Base-by-base conservation (phyloP, 1,140 invertebrate genomes). In the Coelopa frigida region DNA sequence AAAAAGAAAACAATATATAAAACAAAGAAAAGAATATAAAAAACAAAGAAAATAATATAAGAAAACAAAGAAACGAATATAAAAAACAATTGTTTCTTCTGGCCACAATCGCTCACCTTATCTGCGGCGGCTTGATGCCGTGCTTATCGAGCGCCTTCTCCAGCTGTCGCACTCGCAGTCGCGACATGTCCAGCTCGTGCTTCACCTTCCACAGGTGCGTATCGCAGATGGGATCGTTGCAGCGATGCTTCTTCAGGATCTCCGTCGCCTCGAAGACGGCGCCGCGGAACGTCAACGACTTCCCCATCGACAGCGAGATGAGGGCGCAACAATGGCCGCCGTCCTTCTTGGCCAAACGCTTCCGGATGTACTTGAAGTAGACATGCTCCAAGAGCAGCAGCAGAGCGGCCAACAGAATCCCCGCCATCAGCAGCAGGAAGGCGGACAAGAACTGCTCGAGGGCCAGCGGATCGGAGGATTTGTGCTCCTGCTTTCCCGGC, bases 361-460 rank as follows among this genome's bases (percentile, higher is more conserved):
- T 84, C 23, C 93, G 77, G 41, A 87, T 77, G 69, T 94, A 95
- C 60, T 89, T 88, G 70, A 94, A 96, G 71, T 98, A 98, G 21
- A 95, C 71, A 70, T 95, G 85, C 70, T 98, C 95, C n/a, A 94
- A 67, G 4, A 89, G 71, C 7, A 98, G 76, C 32, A 97, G 76
- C 6, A 92, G 54, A 0, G 87, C 81, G 0, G 91, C 89, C 44
- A 97, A 71, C 37, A 95, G 72, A 50, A 98, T 91, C 23, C 95
- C 95, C 44, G 85, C 88, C 76, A 91, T 93, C 11, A 99, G 78
- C 45, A 99, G 78, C 10, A 98, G 77, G 69, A 98, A 99, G 14
- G 95, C 95, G 24, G 89, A 94, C 59, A 97, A 83, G 71, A 99
- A 98, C 74, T 99, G 95, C 66, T 97, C 89, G 32, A 98, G 77